Percentiles rank a stretch among this genome's conserved stretches.
These are phyloP conservation scores for Thelaira solivaga DNA, from an alignment of 2,888 invertebrate genomes.

Conservation along the genomic window DNA sequence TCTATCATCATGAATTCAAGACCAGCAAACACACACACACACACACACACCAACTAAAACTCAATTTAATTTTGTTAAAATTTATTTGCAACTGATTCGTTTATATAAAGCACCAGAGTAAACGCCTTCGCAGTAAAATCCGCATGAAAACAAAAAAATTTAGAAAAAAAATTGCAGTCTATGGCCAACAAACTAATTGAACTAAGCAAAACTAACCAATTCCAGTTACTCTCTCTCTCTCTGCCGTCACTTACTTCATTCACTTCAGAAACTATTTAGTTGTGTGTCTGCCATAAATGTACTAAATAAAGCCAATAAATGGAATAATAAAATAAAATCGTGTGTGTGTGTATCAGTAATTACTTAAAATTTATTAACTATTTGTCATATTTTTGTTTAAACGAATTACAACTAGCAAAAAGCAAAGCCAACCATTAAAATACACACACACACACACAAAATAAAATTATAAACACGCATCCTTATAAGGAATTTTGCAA, in stretches of 20 bases:
- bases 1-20: constrained; percentile 64
- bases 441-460: neutral
- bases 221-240: no score
- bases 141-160: neutral
- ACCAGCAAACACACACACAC: neutral
- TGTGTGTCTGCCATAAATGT: neutral
- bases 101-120: constrained; percentile 13
- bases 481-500: constrained; percentile 11
- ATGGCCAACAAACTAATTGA: constrained; percentile 28
- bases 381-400: constrained; percentile 63
- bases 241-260: no score
- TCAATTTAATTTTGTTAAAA: constrained; percentile 46
- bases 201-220: constrained; percentile 29
- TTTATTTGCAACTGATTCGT: constrained; percentile 40
- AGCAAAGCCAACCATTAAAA: neutral
- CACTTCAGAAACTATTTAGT: neutral
- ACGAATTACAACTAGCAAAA: constrained; percentile 1
- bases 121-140: constrained; percentile 57
- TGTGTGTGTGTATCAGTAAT: constrained; percentile 69
- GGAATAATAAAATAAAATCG: constrained; percentile 17
- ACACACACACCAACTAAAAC: neutral
- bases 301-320: constrained; percentile 31
- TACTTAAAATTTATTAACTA: constrained; percentile 72
- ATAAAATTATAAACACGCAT: neutral
- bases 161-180: neutral